phyloP scores from a whole-genome alignment of 2,113 vertebrate species.

The Cryptotis parvus region DNA sequence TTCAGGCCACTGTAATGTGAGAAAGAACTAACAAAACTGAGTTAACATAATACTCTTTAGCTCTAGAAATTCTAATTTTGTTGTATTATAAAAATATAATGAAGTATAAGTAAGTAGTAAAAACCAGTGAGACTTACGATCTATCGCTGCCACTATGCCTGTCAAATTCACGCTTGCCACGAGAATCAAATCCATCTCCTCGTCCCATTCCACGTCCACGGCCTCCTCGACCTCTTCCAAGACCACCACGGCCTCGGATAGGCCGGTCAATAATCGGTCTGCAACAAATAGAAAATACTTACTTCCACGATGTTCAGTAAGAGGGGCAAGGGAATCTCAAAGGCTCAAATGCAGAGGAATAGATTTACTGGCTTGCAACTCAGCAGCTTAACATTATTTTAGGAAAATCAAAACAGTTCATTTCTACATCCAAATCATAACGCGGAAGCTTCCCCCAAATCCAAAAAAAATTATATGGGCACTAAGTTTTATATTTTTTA shows the following conservation, averaged over 20 bases:
- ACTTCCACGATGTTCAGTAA: neutral
- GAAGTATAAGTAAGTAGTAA: neutral
- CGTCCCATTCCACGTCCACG: slow-evolving; percentile 96
- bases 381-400: neutral
- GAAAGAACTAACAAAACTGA: slow-evolving; percentile 95
- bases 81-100: slow-evolving; percentile 35
- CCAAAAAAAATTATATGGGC: slow-evolving; percentile 14
- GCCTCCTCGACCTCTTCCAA: slow-evolving; percentile 92
- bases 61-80: slow-evolving; percentile 82
- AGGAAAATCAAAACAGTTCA: neutral
- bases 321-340: neutral
- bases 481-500: neutral
- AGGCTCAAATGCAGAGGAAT: neutral
- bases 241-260: slow-evolving; percentile 94
- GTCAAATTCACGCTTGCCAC: slow-evolving; percentile 99
- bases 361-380: neutral
- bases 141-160: slow-evolving; percentile 98
- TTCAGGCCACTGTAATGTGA: slow-evolving; percentile 97
- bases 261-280: slow-evolving; percentile 94
- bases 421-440: slow-evolving; percentile 28
- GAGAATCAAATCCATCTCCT: slow-evolving; percentile 96
- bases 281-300: slow-evolving; percentile 4
- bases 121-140: slow-evolving; percentile 93
- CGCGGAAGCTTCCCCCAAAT: neutral
- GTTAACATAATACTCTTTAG: slow-evolving; percentile 90